Evolutionary conservation across 2,113 vertebrate species (phyloP), one percentile per base, ranked within the genome.

Genomic region (Prietella phreatophila): DNA sequence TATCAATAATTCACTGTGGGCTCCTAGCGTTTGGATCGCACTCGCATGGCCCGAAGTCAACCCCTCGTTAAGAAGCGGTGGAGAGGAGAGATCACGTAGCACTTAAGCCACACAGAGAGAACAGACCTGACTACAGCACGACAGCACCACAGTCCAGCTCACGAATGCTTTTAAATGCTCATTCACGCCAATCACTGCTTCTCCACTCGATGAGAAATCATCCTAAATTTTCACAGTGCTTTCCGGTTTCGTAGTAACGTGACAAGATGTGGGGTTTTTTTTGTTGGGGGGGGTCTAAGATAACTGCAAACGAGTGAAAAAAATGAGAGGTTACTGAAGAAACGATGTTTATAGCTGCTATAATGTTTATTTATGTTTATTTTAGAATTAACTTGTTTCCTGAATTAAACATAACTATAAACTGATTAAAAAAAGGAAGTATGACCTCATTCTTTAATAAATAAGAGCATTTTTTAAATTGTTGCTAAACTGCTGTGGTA

Each of bases 1-100:
- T 47, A 88, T 91, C 83, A 92, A 91, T 91, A 89, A 91, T 90
- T 92, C 85, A 91, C 81, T 3, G 13, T 75, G 85, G 55, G 25
- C 80, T 80, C 87, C 25, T 17, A 67, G 87, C 33, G 25, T 76
- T 61, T 53, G 82, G 50, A 83, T 69, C 60, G 14, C 81, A 65
- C 78, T 73, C 61, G n/a, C n/a, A 55, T 19, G n/a, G 82, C 88
- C 73, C 5, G 5, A 58, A 82, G 85, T 84, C 85, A 87, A 69
- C 80, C 73, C 58, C 58, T 53, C 53, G 83, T 36, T 25, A 85
- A 42, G 30, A 27, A 56, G 84, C 27, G 39, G 61, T 30, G 78
- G 33, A 50, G 67, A 83, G 63, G 36, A 39, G 36, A 87, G 67
- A 75, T 42, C 47, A 30, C 65, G 50, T 83, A 47, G 79, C 63